A percentile compares a stretch with the other conserved stretches of the same genome.
These are phyloP conservation scores for Smittia sp. DNA, from an alignment of 2,888 invertebrate genomes.

Conservation along the genomic window DNA sequence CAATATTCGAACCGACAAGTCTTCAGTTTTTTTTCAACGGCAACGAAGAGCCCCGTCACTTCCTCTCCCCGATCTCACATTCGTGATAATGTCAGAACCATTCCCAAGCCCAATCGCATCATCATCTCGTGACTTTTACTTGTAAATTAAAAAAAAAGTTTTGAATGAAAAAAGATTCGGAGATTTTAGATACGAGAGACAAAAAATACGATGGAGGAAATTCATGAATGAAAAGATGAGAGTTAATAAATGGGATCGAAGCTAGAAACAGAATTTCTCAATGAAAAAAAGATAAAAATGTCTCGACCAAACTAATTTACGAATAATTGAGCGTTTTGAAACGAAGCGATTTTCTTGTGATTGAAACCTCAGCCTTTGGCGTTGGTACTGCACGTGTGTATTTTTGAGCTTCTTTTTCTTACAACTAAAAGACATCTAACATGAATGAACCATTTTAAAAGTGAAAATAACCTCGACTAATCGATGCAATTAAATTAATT, in stretches of 20 bases:
- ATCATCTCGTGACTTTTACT: slow-evolving; percentile 38
- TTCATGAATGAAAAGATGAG: slow-evolving; percentile 28
- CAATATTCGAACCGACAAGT: background rate
- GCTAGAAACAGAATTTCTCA: background rate
- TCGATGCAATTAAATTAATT: no score
- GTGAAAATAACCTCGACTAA: no score
- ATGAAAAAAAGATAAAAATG: background rate
- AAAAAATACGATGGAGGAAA: slow-evolving; percentile 21
- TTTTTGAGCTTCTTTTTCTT: no score
- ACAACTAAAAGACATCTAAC: background rate
- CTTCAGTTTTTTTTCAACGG: background rate
- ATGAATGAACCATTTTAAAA: background rate
- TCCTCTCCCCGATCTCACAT: slow-evolving; percentile 33
- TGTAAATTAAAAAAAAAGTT: slow-evolving; percentile 16
- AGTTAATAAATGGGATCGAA: slow-evolving; percentile 31
- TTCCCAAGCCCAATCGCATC: background rate
- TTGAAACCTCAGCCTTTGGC: no score
- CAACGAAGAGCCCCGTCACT: slow-evolving; percentile 22
- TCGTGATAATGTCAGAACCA: slow-evolving; percentile 33
- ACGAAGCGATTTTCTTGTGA: no score
- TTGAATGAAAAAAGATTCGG: slow-evolving; percentile 8
- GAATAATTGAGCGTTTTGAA: slow-evolving; percentile 32
- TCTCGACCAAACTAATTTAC: slow-evolving; percentile 14
- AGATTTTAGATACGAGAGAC: slow-evolving; percentile 7
- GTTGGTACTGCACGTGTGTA: no score